A percentile compares a stretch with the other conserved stretches of the same genome.
Evolutionary conservation across 2,888 invertebrate species (phyloP).

Genomic region (Tenodera sinensis): DNA sequence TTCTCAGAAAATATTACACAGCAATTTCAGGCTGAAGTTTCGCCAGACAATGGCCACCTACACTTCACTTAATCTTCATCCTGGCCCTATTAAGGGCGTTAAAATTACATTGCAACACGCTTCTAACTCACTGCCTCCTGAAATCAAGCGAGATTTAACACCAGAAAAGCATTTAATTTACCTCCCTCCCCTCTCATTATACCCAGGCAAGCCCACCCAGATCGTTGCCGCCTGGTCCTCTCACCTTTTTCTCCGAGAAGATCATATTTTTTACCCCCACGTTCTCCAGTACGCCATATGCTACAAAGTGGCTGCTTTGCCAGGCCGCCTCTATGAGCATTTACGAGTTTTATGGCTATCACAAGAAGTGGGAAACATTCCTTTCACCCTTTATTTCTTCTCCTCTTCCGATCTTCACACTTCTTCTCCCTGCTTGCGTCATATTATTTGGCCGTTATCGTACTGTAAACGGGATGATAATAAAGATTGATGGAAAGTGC

Average conservation of each 20-base stretch:
- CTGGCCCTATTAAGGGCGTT: neutral
- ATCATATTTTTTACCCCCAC: neutral
- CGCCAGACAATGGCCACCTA: neutral
- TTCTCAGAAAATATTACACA: neutral
- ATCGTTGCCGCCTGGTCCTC: neutral
- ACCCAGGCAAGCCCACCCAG: slow-evolving; percentile 19
- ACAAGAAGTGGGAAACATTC: neutral
- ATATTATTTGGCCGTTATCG: slow-evolving; percentile 12
- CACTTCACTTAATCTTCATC: neutral
- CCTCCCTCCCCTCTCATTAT: neutral
- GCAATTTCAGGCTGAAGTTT: neutral
- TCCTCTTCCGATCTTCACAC: neutral
- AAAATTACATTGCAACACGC: neutral
- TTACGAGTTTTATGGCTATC: slow-evolving; percentile 10
- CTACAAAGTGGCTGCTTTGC: slow-evolving; percentile 10
- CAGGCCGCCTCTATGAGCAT: neutral
- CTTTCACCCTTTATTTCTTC: slow-evolving; percentile 8
- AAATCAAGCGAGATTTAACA: neutral
- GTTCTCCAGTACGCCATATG: slow-evolving; percentile 9
- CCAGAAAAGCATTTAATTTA: neutral
- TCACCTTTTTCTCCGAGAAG: neutral
- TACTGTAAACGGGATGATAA: slow-evolving; percentile 11
- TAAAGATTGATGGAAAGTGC: slow-evolving; percentile 19
- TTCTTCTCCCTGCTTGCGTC: neutral
- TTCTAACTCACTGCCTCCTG: neutral